Base-by-base conservation (phyloP, 2,113 vertebrate species). In the Pseudolaguvia tuberculata region DNA sequence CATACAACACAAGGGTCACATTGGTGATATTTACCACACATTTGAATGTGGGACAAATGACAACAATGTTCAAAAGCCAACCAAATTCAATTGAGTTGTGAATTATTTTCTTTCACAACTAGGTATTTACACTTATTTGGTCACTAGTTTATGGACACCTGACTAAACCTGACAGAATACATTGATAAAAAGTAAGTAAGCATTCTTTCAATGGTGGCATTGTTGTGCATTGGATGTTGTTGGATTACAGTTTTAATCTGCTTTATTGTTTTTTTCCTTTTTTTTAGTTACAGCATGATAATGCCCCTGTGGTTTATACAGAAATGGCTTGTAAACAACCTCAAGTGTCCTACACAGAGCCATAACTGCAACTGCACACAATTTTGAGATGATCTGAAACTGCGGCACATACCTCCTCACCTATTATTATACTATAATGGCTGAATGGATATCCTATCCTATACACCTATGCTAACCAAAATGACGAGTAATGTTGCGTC, bases 1-100 rank as follows among this genome's bases (percentile, higher is more conserved):
- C 45, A n/a, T 67, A 76, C 27, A 75, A 68, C 62, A 76, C n/a
- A 76, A 69, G 55, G 74, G 74, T 76, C 65, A 68, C 74, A 58
- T 75, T 76, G 45, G 27, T 31, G 23, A 31, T 76, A 62, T 69
- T 76, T 76, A 76, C 65, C 29, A 58, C 25, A 59, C 65, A 76
- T 39, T n/a, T 50, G 53, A n/a, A 65, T 51, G 55, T 59, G 55
- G 42, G 48, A 56, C 2, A n/a, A 76, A 69, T 69, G 55, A 58
- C 73, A 58, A 50, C 62, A 68, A 15, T 39, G 39, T 47, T 63
- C 21, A 57, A 42, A 12, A 31, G 39, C 6, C 73, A 68, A 31
- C 1, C 8, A 29, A 48, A 48, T 67, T 47, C 14, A 57, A 17
- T 65, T n/a, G 2, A 21, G 12, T 42, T 14, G 11, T 45, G 7